phyloP scores from a whole-genome alignment of 2,888 invertebrate species.

The Synergus gifuensis region DNA sequence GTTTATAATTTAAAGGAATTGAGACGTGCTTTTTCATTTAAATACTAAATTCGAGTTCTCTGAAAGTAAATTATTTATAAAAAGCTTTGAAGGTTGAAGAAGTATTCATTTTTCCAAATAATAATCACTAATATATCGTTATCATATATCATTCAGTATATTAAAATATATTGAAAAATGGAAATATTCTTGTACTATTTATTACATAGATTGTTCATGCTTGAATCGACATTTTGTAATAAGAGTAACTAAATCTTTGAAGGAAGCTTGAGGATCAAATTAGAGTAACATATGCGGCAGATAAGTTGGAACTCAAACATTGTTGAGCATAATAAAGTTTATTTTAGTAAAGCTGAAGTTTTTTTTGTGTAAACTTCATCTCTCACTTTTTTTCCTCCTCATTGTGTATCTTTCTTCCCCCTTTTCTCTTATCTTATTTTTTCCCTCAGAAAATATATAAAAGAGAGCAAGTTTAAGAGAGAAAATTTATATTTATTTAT shows the following conservation, averaged over 20 bases:
- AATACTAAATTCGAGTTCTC: too few relatives aligned
- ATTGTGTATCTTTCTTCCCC: neutral
- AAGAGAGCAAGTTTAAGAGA: neutral
- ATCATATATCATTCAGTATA: neutral
- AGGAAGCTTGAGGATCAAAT: neutral
- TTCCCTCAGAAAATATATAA: neutral
- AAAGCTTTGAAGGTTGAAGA: too few relatives aligned
- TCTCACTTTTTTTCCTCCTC: neutral
- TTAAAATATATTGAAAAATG: neutral
- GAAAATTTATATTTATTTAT: too few relatives aligned
- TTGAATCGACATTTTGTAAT: neutral
- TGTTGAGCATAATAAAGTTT: neutral
- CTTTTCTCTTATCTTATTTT: neutral
- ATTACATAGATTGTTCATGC: neutral
- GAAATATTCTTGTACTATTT: neutral
- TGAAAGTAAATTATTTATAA: too few relatives aligned
- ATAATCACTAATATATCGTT: too few relatives aligned
- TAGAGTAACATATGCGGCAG: neutral
- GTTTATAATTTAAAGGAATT: neutral
- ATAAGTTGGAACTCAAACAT: neutral
- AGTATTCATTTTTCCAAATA: too few relatives aligned
- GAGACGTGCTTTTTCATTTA: too few relatives aligned
- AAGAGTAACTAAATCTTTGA: neutral
- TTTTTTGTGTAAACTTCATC: neutral
- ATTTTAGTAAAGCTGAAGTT: conserved; percentile 15